Conservation (phyloP, 2,888 invertebrate species). For the Megalurothrips usitatus region DNA sequence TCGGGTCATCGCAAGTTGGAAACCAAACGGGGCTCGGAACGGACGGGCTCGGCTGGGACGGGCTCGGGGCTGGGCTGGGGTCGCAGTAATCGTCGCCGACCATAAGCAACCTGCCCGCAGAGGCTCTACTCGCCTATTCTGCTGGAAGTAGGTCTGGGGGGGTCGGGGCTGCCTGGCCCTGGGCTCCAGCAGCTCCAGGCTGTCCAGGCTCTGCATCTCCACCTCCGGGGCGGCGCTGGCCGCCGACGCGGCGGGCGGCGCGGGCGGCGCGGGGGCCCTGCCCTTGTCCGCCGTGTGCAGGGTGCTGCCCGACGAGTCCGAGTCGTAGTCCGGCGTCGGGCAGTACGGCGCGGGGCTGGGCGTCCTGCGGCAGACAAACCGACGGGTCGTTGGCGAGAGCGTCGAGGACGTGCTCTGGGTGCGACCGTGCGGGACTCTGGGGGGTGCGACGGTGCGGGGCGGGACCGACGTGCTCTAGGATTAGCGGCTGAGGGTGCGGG, state of each 20-base stretch:
- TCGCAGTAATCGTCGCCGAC: too few relatives aligned
- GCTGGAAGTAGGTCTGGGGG: slow-evolving; percentile 10
- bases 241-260: neutral
- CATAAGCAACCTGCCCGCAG: too few relatives aligned
- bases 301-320: slow-evolving; percentile 40
- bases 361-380: neutral
- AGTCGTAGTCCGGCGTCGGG: slow-evolving; percentile 55
- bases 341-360: slow-evolving; percentile 46
- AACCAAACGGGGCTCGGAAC: too few relatives aligned
- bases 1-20: too few relatives aligned
- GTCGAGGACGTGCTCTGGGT: neutral
- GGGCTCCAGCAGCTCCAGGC: slow-evolving; percentile 1
- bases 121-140: neutral
- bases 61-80: too few relatives aligned
- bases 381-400: too few relatives aligned
- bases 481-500: too few relatives aligned
- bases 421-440: too few relatives aligned
- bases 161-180: neutral
- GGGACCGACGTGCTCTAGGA: too few relatives aligned
- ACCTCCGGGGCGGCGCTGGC: neutral
- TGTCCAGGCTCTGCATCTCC: slow-evolving; percentile 24
- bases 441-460: too few relatives aligned
- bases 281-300: slow-evolving; percentile 32
- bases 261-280: neutral
- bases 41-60: too few relatives aligned